These are phyloP conservation scores for Hypomecis atomaria DNA, from an alignment of 2,888 invertebrate genomes.

Conservation along the genomic window DNA sequence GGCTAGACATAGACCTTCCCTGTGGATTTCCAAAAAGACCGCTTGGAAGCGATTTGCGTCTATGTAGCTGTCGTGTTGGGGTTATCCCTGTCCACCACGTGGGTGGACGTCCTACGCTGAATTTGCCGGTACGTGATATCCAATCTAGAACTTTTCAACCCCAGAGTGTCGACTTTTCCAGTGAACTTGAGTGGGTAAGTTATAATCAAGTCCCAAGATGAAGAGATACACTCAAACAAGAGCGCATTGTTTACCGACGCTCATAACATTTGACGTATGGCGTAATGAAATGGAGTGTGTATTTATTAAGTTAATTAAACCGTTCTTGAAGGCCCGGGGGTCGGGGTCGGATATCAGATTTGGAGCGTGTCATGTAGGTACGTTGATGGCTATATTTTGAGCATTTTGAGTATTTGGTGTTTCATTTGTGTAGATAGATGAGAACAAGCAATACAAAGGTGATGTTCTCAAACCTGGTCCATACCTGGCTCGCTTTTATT, in stretches of 20 bases:
- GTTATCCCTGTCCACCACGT: no score
- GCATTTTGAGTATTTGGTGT: slow-evolving; percentile 14
- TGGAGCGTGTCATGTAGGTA: slow-evolving; percentile 10
- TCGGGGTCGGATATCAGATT: slow-evolving; percentile 33
- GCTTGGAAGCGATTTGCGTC: no score
- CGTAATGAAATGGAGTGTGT: slow-evolving; percentile 82
- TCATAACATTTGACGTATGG: slow-evolving; percentile 82
- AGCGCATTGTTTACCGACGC: slow-evolving; percentile 50
- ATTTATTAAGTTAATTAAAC: slow-evolving; percentile 84
- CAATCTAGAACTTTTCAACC: no score
- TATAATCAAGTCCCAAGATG: background rate
- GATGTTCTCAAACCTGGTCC: no score
- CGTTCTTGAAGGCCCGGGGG: slow-evolving; percentile 68
- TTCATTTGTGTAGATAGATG: background rate
- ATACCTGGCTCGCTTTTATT: no score
- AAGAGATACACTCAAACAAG: slow-evolving; percentile 11
- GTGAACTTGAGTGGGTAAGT: background rate
- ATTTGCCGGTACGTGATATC: no score
- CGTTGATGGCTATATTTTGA: slow-evolving; percentile 19
- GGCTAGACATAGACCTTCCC: no score
- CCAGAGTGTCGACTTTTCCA: background rate
- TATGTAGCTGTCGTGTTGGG: no score
- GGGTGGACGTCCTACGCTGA: no score
- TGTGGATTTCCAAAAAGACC: no score
- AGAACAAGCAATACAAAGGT: no score